Percentiles rank a stretch among this genome's conserved stretches.
phyloP scores from a whole-genome alignment of 2,888 invertebrate genomes.

The Cantharis flavilabris region DNA sequence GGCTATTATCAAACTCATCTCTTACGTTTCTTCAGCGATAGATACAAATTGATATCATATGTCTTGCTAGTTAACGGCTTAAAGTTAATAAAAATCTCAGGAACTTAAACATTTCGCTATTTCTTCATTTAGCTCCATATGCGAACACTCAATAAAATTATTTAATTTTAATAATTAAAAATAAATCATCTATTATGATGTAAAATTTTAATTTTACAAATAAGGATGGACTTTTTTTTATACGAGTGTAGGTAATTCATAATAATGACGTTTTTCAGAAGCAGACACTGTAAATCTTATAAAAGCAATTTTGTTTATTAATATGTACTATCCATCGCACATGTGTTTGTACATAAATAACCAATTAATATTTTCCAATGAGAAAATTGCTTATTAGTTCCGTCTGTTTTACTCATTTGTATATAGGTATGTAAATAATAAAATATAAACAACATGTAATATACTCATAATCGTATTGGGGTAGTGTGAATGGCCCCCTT shows the following conservation, averaged over 20 bases:
- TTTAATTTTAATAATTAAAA: neutral
- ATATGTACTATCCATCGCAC: neutral
- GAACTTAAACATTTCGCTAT: neutral
- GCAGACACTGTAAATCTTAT: neutral
- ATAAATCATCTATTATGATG: neutral
- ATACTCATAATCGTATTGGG: constrained; percentile 42
- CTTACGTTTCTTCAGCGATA: constrained; percentile 44
- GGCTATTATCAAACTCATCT: constrained; percentile 48
- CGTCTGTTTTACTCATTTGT: neutral
- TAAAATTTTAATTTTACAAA: neutral
- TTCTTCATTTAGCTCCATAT: neutral
- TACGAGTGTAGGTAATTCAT: neutral
- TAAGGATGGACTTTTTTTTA: neutral
- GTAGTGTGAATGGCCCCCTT: constrained; percentile 46
- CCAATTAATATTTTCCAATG: neutral
- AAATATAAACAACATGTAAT: constrained; percentile 43
- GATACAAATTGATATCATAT: constrained; percentile 47
- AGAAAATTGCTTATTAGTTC: neutral
- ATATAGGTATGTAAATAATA: constrained; percentile 5
- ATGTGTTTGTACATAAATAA: neutral
- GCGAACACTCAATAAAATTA: neutral
- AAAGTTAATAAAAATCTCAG: constrained; percentile 5
- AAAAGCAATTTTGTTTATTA: neutral
- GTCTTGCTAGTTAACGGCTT: constrained; percentile 36
- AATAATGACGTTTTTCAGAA: neutral